Evolutionary conservation across 2,113 vertebrate genomes (phyloP).

Genomic region (Chaenogobius annularis): DNA sequence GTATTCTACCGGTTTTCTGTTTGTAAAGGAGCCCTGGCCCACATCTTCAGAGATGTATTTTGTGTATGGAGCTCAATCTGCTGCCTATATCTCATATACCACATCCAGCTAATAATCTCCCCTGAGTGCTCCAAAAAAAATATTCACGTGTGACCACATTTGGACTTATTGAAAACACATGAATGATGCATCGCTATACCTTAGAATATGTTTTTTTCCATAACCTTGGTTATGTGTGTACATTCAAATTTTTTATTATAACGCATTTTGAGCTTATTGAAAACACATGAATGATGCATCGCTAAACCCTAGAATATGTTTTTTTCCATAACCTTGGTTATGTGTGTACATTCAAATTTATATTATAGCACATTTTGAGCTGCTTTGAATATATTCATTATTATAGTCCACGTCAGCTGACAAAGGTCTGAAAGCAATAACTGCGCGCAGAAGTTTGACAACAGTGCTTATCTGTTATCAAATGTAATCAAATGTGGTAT

Average conservation of each 20-base stretch:
- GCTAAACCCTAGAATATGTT: not conserved
- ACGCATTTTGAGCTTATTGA: not conserved
- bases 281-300: not conserved
- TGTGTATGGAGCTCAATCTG: conserved; percentile 13
- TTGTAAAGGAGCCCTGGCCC: conserved; percentile 45
- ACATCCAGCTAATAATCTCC: not conserved
- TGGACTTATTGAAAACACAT: not conserved
- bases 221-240: not conserved
- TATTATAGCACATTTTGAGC: not conserved
- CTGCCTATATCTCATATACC: not conserved
- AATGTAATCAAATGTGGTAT: too few species aligned
- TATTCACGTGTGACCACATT: not conserved
- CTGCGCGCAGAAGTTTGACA: too few species aligned
- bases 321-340: not conserved
- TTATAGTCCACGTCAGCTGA: not conserved
- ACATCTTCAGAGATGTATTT: conserved; percentile 48
- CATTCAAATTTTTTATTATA: not conserved
- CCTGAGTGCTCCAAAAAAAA: too few species aligned
- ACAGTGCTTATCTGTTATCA: too few species aligned
- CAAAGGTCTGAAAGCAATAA: not conserved
- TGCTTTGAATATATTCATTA: not conserved
- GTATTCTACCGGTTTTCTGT: conserved; percentile 12
- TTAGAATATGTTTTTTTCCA: not conserved
- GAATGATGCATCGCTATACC: not conserved
- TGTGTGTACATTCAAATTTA: not conserved